Base-by-base conservation (phyloP, 2,797 vertebrate species). In the Craterocephalus amniculus region DNA sequence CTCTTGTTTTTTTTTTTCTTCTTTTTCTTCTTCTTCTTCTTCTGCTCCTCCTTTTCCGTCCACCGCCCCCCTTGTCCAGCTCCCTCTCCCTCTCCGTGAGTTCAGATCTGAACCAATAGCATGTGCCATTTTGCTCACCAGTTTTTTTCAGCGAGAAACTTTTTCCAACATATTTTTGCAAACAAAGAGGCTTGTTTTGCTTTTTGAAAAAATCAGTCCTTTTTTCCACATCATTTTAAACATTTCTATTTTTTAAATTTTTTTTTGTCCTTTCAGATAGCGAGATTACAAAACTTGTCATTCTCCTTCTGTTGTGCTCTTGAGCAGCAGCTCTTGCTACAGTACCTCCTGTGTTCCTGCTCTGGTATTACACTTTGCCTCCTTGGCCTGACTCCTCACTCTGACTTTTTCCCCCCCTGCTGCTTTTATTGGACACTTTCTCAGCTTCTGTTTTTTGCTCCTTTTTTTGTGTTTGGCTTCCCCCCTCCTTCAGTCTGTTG, bases 51-150 rank as follows among this genome's bases (percentile, higher is more conserved):
- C 83, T 90, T 83, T 76, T 91, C 87, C 82, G 70, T 86, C 74
- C 38, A 74, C 84, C 29, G 77, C 83, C 87, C 84, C 84, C 82
- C 83, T 85, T 76, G 74, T 92, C 83, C 86, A 83, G 75, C 83
- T 85, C 86, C 89, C 83, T 87, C 82, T 84, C 84, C 57, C 79
- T 87, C 76, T 88, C 80, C 79, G 65, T 85, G 90, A 90, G 86
- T 91, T 93, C 90, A 93, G 92, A 94, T 90, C 79, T 89, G 92
- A 95, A 95, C 94, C 92, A 94, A 94, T 92, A 94, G 91, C 93
- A 87, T 90, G 66, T 87, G 86, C 82, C 67, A 75, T 88, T 86
- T 87, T 95, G 95, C 94, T 94, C 96, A 93, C 89, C 87, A 40
- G 78, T 81, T 79, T 74, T 85, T 85, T 80, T 70, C 71, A 69